A percentile compares a stretch with the other conserved stretches of the same genome.
Evolutionary conservation across 2,888 invertebrate genomes (phyloP).

Genomic region (Diarsia brunnea): DNA sequence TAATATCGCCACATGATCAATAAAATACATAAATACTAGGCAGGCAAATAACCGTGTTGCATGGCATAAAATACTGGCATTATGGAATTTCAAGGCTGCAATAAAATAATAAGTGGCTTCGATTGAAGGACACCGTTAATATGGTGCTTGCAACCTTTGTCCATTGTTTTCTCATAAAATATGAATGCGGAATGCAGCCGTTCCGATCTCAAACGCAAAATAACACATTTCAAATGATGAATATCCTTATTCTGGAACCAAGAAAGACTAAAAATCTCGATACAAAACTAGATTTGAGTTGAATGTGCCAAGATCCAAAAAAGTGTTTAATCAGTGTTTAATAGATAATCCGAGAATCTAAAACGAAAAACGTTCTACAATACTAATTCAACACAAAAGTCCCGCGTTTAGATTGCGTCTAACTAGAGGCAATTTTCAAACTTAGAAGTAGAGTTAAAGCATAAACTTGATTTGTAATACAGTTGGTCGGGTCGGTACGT

Average conservation of each 20-base stretch:
- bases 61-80: constrained; percentile 20
- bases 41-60: constrained; percentile 17
- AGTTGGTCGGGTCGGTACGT: background rate
- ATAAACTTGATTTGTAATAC: background rate
- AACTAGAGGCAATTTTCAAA: background rate
- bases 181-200: constrained; percentile 3
- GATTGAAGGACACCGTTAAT: constrained; percentile 41
- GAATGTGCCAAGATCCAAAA: background rate
- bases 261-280: background rate
- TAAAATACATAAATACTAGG: constrained; percentile 43
- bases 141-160: constrained; percentile 14
- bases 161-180: constrained; percentile 16
- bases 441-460: background rate
- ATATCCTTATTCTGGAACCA: background rate
- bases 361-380: constrained; percentile 1
- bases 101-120: constrained; percentile 31
- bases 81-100: constrained; percentile 37
- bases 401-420: background rate
- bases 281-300: background rate
- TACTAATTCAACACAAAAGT: background rate
- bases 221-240: background rate
- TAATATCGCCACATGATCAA: constrained; percentile 45
- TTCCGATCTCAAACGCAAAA: background rate
- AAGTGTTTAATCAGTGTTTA: background rate
- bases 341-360: background rate